Evolutionary conservation across 2,888 invertebrate species (phyloP), one percentile per base, ranked within the genome.

Genomic region (Crossocerus cetratus): DNA sequence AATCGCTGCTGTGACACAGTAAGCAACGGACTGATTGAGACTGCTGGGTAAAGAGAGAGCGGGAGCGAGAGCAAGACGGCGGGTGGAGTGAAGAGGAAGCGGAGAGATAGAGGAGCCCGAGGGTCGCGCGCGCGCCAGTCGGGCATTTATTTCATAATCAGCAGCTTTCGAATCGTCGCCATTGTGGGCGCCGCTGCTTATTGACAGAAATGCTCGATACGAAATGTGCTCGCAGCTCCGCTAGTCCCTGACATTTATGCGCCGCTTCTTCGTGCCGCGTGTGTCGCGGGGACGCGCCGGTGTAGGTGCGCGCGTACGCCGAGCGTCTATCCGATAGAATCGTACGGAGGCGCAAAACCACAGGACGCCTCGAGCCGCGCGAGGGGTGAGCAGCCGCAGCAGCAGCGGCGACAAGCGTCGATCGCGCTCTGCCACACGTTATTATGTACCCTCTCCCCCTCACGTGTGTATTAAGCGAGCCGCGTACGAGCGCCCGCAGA

Each of bases 151-250:
- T 87, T 87, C 86, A 86, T 87, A 87, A 88, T 87, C 88, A 88
- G 87, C 86, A 83, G 88, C 86, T 88, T 88, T 89, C 86, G 84
- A 86, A 86, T 86, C 85, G 84, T 75, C 83, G 84, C 83, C 80
- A 86, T 86, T 86, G 85, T 86, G 74, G 75, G 79, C 73, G 79
- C 76, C 81, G 77, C 65, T 84, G 85, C 78, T 88, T 88, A 89
- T 89, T 87, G 89, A 88, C 88, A 88, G 87, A 88, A 86, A 77
- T 83, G 86, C 86, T 89, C 87, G 87, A 89, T 87, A 88, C 86
- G 84, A 87, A 86, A 87, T 81, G 81, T 32, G 32, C 32, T 32
- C 83, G 85, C 83, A 82, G 83, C 82, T n/a, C n/a, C 84, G 84
- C 83, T 87, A 87, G 86, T 88, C 86, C 83, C 87, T 86, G 88